Conservation (phyloP, 2,888 invertebrate species). For the Lasioglossum leucozonium region DNA sequence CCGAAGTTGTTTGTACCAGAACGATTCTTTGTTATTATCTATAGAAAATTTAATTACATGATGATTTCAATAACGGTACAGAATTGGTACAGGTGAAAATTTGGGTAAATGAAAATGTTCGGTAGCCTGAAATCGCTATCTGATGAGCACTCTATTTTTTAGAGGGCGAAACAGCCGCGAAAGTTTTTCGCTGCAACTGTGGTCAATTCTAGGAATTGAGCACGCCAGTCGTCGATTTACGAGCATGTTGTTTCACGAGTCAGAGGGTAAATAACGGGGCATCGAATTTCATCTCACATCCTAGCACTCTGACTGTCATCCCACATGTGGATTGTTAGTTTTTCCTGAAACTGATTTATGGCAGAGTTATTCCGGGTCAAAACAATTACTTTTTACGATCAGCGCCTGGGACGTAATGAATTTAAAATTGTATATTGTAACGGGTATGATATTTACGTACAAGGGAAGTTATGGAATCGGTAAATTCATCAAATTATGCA, state of each 20-base stretch:
- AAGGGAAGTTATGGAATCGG: not conserved
- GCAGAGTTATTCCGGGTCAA: not conserved
- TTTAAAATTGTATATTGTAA: not conserved
- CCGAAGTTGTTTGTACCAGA: not conserved
- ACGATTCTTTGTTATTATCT: not conserved
- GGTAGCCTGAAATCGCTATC: not conserved
- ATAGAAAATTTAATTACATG: not conserved
- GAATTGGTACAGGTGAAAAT: not conserved
- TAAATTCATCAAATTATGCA: too few relatives aligned
- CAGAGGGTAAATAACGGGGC: conserved; percentile 33
- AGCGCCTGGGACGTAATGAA: not conserved
- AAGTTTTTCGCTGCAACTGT: conserved; percentile 23
- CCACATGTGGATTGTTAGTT: conserved; percentile 18
- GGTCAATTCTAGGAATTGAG: conserved; percentile 22
- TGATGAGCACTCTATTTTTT: conserved; percentile 11
- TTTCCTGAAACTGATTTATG: conserved; percentile 9
- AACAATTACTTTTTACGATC: not conserved
- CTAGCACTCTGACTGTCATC: conserved; percentile 18
- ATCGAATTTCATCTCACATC: conserved; percentile 23
- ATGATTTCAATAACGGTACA: not conserved
- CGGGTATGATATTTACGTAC: too few relatives aligned
- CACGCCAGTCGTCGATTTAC: conserved; percentile 23
- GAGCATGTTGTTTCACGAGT: conserved; percentile 30
- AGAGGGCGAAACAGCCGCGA: conserved; percentile 7
- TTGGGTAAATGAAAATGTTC: not conserved